Evolutionary conservation across 2,797 vertebrate genomes (phyloP).

Genomic region (Emys orbicularis): DNA sequence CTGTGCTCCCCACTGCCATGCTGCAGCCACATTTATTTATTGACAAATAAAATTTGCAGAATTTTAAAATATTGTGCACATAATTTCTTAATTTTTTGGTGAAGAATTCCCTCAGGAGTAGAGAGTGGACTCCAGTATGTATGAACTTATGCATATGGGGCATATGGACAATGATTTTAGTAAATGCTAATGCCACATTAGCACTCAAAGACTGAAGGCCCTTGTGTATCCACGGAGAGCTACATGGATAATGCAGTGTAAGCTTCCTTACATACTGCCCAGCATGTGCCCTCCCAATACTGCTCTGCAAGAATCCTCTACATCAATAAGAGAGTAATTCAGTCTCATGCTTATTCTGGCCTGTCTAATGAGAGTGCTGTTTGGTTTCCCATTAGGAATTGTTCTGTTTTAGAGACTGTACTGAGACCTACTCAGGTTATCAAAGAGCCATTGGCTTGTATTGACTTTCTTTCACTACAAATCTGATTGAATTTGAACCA

Average conservation of each 20-base stretch:
- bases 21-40: no score
- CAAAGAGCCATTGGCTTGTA: background rate
- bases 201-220: background rate
- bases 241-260: background rate
- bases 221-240: background rate
- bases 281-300: background rate
- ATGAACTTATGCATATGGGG: background rate
- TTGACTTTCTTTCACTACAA: conserved; percentile 48
- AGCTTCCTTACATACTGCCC: background rate
- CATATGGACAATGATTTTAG: background rate
- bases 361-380: background rate
- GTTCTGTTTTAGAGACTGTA: background rate
- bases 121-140: background rate
- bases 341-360: background rate
- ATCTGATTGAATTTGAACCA: conserved; percentile 40
- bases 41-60: no score
- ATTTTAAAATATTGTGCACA: no score
- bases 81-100: no score
- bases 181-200: background rate
- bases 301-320: background rate
- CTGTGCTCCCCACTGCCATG: no score
- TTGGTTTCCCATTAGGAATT: conserved; percentile 47
- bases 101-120: no score
- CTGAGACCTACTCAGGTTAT: background rate
- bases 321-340: background rate